A percentile compares a stretch with the other conserved stretches of the same genome.
phyloP scores from a whole-genome alignment of 2,888 invertebrate species.

The Nipponacmea schrenckii region DNA sequence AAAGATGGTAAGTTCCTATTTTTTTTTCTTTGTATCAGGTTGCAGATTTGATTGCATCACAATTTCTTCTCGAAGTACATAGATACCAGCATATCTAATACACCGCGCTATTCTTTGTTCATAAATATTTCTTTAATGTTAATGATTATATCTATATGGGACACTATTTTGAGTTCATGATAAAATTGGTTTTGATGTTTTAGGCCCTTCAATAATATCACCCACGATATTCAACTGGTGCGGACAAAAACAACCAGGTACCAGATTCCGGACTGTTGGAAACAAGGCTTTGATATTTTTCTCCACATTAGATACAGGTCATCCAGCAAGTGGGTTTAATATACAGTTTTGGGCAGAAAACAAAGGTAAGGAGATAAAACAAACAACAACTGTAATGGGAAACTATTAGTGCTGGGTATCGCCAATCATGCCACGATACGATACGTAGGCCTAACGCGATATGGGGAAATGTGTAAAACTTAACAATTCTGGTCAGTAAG shows the following conservation, averaged over 20 bases:
- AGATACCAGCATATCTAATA: background rate
- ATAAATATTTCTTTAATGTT: too few species aligned
- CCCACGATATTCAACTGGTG: slow-evolving; percentile 16
- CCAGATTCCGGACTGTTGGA: slow-evolving; percentile 7
- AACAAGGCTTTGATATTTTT: slow-evolving; percentile 8
- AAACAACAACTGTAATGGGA: too few species aligned
- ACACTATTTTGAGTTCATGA: too few species aligned
- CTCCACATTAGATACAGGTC: background rate
- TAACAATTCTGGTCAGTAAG: background rate
- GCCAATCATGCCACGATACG: too few species aligned
- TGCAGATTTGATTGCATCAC: too few species aligned
- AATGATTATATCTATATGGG: too few species aligned
- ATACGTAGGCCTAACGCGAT: too few species aligned
- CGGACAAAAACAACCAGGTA: slow-evolving; percentile 10
- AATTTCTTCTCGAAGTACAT: too few species aligned
- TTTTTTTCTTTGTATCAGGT: background rate
- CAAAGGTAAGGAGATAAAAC: background rate
- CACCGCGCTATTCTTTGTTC: too few species aligned
- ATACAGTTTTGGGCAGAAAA: slow-evolving; percentile 13
- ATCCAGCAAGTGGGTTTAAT: slow-evolving; percentile 5
- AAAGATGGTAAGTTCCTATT: slow-evolving; percentile 15
- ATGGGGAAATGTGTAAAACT: background rate
- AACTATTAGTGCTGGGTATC: too few species aligned
- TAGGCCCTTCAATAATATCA: slow-evolving; percentile 11
- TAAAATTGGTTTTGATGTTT: background rate